A percentile compares a stretch with the other conserved stretches of the same genome.
Evolutionary conservation across 1,140 invertebrate species (phyloP).

Genomic region (Microplitis demolitor): DNA sequence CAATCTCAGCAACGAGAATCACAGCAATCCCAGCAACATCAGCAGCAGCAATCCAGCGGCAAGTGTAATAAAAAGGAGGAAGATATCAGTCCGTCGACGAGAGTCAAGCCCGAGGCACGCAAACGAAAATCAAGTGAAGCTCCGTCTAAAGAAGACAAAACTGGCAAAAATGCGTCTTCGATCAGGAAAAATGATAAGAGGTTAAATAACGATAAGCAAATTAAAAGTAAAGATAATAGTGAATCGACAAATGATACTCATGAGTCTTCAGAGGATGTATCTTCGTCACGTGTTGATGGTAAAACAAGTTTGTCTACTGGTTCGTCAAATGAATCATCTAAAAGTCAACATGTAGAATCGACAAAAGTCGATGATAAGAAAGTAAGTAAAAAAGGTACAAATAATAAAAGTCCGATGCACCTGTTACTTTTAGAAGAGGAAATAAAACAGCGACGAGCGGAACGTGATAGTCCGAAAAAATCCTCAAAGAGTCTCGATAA

Average conservation of each 20-base stretch:
- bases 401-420: constrained; percentile 45
- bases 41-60: constrained; percentile 36
- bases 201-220: constrained; percentile 53
- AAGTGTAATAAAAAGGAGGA: constrained; percentile 40
- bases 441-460: constrained; percentile 63
- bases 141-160: constrained; percentile 60
- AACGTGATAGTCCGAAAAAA: constrained; percentile 59
- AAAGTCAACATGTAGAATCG: constrained; percentile 40
- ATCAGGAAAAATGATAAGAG: constrained; percentile 74
- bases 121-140: constrained; percentile 66
- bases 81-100: constrained; percentile 32
- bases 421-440: constrained; percentile 61
- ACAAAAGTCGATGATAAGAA: constrained; percentile 44
- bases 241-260: neutral
- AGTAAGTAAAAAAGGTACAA: constrained; percentile 37
- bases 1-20: constrained; percentile 34
- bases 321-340: constrained; percentile 37
- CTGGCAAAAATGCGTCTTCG: constrained; percentile 66
- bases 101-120: constrained; percentile 59
- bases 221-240: constrained; percentile 26
- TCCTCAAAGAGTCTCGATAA: constrained; percentile 60
- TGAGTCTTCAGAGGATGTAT: neutral
- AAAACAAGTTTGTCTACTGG: constrained; percentile 14
- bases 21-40: constrained; percentile 37
- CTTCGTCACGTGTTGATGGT: neutral